phyloP scores from a whole-genome alignment of 1,140 invertebrate species.

The Nasonia vitripennis region DNA sequence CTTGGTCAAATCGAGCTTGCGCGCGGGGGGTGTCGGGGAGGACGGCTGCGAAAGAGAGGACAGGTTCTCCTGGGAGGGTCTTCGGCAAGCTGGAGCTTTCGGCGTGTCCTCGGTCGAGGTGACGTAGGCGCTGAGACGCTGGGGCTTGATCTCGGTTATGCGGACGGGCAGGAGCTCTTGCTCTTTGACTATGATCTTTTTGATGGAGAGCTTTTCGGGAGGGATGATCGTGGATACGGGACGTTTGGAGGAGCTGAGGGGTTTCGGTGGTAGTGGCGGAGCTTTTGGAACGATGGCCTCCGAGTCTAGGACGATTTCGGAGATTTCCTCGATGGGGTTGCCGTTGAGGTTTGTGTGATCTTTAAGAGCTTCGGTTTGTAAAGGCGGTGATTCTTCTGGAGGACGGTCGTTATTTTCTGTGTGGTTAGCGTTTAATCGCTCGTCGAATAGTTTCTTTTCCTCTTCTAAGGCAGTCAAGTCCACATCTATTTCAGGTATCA shows the following conservation, averaged over 20 bases:
- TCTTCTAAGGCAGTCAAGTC: background rate
- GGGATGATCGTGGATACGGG: background rate
- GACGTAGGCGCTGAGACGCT: background rate
- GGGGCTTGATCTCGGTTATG: background rate
- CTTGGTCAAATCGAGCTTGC: conserved; percentile 6
- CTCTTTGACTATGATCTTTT: conserved; percentile 7
- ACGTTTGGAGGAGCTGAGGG: background rate
- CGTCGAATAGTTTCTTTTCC: background rate
- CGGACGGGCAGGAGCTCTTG: background rate
- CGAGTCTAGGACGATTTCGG: background rate
- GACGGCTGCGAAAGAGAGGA: conserved; percentile 16
- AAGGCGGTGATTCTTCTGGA: too few relatives aligned
- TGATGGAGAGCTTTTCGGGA: background rate
- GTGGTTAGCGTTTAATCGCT: background rate
- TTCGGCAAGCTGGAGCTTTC: conserved; percentile 14
- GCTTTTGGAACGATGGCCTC: background rate
- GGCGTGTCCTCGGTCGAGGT: background rate
- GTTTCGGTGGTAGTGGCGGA: background rate
- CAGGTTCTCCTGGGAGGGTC: background rate
- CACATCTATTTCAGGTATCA: background rate
- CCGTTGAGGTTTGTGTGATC: background rate
- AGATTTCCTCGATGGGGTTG: background rate
- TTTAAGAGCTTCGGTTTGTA: background rate
- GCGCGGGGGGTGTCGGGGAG: background rate
- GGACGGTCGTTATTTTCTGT: background rate